A percentile compares a stretch with the other conserved stretches of the same genome.
These are phyloP conservation scores for Limnephilus auricula DNA, from an alignment of 2,888 invertebrate species.

Conservation along the genomic window DNA sequence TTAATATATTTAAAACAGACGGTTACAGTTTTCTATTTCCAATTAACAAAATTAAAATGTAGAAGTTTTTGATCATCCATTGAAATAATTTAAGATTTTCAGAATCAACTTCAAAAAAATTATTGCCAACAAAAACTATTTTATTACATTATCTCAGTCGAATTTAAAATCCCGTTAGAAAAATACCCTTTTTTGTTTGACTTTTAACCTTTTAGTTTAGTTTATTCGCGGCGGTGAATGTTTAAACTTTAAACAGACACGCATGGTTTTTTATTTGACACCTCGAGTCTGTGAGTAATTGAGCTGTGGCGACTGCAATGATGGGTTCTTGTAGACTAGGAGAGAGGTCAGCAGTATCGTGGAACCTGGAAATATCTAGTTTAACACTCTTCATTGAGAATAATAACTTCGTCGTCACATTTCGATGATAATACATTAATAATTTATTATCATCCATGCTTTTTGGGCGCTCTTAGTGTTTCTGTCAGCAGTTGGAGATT, in stretches of 20 bases:
- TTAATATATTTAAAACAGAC: no score
- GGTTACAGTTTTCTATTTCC: no score
- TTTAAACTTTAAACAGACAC: neutral
- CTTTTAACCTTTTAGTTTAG: constrained; percentile 19
- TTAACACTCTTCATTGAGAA: neutral
- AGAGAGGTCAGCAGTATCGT: neutral
- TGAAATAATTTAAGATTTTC: neutral
- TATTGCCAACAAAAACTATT: neutral
- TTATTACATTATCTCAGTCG: neutral
- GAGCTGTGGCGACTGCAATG: constrained; percentile 19
- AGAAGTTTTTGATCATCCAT: no score
- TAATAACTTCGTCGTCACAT: no score
- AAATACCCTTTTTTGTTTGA: neutral
- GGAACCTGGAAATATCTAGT: neutral
- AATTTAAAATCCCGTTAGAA: neutral
- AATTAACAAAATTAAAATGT: no score
- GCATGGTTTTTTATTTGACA: constrained; percentile 1
- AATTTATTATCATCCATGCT: no score
- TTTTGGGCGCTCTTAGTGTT: no score
- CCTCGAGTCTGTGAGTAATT: constrained; percentile 21
- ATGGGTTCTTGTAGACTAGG: neutral
- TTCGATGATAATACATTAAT: no score
- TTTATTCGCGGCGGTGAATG: neutral
- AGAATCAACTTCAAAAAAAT: neutral
- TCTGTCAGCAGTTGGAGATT: no score